Base-by-base conservation (phyloP, 2,113 vertebrate species). In the Pimephales promelas region DNA sequence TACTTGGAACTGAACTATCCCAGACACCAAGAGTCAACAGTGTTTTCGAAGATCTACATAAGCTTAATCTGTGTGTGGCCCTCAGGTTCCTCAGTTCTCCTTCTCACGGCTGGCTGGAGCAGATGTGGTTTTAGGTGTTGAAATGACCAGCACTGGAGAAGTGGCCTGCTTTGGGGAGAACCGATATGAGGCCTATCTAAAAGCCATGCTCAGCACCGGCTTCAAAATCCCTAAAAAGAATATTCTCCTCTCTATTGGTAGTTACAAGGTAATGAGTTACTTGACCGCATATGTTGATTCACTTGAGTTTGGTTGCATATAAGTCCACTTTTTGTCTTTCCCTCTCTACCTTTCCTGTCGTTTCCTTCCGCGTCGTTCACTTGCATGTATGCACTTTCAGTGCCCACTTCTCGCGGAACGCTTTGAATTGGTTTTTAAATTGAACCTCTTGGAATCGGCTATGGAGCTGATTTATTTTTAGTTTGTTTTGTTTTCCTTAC, bases 191-290 rank as follows among this genome's bases (percentile, higher is more conserved):
- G 98, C 98, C 0, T 99, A 99, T 88, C 95, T 99, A 45, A 99
- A 99, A 88, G 98, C 98, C 88, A 99, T 99, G 97, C 95, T 99
- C 10, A 99, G 98, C 90, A 99, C 98, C 0, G 98, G 98, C 85
- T 99, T 99, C 93, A 98, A 97, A 93, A 98, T 99, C 89, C 98
- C 98, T 79, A 96, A 97, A 88, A 96, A 97, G 93, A 99, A 99
- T 91, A 98, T 99, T 89, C 91, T 99, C 84, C 94, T 99, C 36
- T 98, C 97, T 85, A 99, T 99, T 0, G 98, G 98, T 86, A 98
- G 97, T 94, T 99, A 97, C 79, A 99, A 99, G 96, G 98, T 98
- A 71, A 52, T 2, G 0, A 43, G 11, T 45, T 14, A 20, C 45
- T 47, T 28, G 52, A 45, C n/a, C 16, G 70, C 13, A 73, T 31